Conservation (phyloP, 2,113 vertebrate species). For the Emberiza fucata region DNA sequence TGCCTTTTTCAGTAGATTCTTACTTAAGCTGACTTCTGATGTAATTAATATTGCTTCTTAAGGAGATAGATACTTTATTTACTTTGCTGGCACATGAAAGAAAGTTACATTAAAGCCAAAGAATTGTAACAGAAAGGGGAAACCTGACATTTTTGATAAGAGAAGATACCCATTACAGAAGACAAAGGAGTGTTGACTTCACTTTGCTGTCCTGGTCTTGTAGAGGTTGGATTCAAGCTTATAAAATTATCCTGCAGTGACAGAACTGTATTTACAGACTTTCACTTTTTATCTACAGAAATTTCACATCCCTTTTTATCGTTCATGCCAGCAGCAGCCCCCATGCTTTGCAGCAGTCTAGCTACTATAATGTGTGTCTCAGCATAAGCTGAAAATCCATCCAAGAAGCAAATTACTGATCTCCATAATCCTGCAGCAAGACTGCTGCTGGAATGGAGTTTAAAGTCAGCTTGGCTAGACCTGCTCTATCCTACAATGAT, state of each 20-base stretch:
- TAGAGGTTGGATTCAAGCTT: neutral
- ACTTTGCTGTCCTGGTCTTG: neutral
- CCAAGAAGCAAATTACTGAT: neutral
- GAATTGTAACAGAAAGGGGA: neutral
- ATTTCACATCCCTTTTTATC: neutral
- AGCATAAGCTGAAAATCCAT: neutral
- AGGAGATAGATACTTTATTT: neutral
- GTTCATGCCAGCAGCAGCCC: neutral
- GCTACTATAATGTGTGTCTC: neutral
- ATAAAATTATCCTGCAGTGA: neutral
- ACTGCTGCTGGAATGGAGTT: neutral
- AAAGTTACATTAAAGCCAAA: neutral
- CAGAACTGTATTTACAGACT: constrained; percentile 3
- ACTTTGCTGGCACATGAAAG: neutral
- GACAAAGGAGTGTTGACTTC: neutral
- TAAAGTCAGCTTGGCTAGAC: neutral
- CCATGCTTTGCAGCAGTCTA: neutral
- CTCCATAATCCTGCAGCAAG: neutral
- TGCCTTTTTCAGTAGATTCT: neutral
- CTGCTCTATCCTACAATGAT: neutral
- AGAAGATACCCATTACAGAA: neutral
- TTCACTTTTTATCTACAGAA: neutral
- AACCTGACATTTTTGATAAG: neutral
- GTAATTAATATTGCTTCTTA: neutral
- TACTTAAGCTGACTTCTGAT: neutral